Percentiles rank a stretch among this genome's conserved stretches.
phyloP scores from a whole-genome alignment of 2,888 invertebrate species.

The Ariolimax columbianus region DNA sequence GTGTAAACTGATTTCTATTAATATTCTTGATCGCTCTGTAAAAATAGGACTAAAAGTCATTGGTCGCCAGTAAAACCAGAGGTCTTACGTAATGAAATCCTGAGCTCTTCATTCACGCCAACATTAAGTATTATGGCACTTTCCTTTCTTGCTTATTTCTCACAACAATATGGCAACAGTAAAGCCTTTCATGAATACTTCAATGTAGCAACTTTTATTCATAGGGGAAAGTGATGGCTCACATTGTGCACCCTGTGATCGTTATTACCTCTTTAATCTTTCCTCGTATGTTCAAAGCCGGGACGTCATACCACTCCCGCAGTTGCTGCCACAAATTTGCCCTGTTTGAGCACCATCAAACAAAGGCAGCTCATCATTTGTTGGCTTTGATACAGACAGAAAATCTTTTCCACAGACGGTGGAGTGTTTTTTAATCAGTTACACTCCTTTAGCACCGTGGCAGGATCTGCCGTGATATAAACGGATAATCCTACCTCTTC shows the following conservation, averaged over 20 bases:
- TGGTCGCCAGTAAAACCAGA: too few relatives aligned
- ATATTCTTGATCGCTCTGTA: too few relatives aligned
- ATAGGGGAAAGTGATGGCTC: not conserved
- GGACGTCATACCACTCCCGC: not conserved
- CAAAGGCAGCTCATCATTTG: conserved; percentile 13
- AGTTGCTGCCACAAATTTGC: not conserved
- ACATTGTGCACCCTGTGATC: not conserved
- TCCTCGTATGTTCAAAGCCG: not conserved
- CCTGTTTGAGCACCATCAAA: conserved; percentile 1
- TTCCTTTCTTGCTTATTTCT: too few relatives aligned
- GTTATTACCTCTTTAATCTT: not conserved
- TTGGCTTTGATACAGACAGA: not conserved
- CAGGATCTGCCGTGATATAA: not conserved
- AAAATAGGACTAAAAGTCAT: too few relatives aligned
- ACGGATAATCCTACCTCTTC: not conserved
- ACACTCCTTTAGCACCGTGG: not conserved
- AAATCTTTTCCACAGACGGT: not conserved
- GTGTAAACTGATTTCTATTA: too few relatives aligned
- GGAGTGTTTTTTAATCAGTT: not conserved
- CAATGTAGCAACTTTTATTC: too few relatives aligned
- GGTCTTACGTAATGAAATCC: too few relatives aligned
- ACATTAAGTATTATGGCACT: too few relatives aligned
- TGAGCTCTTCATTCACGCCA: too few relatives aligned
- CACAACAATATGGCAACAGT: too few relatives aligned
- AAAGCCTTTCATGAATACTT: too few relatives aligned